Evolutionary conservation across 2,888 invertebrate genomes (phyloP), one percentile per base, ranked within the genome.

Genomic region (Amphiduros pacificus): DNA sequence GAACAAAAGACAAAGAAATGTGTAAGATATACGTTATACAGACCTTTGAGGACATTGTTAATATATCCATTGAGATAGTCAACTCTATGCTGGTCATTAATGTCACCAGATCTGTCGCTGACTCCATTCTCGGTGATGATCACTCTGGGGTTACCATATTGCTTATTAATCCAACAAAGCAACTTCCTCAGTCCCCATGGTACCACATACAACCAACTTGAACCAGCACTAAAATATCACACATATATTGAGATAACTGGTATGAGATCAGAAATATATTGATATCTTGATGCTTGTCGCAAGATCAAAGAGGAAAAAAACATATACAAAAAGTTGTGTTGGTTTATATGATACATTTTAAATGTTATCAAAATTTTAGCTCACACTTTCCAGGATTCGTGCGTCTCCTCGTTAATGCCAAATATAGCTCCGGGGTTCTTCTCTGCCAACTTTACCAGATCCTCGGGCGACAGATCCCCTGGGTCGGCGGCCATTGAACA

Each of bases 41-140:
- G 9, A 79, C 80, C 80, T 75, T 80, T 78, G 1, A 80, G 70
- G 22, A 79, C 73, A 58, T 79, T 76, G 55, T 76, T 79, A 44
- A 77, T 74, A 68, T 80, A 77, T 2, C 65, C 63, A 14, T 70
- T 69, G 61, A 73, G 74, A 69, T 64, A 79, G 53, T 71, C 64
- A 40, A 78, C 66, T 24, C 81, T 68, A 44, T 73, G 68, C 28
- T 70, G 55, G 56, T 81, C 81, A n/a, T 71, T 54, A 14, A 78
- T 51, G 1, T 70, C 71, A 0, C 72, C 77, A n/a, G n/a, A n/a
- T 53, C 53, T 53, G 54, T 49, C 78, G 52, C 66, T 54, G 62
- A 62, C 41, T 3, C 71, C 71, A 52, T 72, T 71, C 58, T 71
- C 71, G 11, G 67, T 68, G 36, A 71, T 62, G 22, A 60, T 60